Base-by-base conservation (phyloP, 64 coral and sea anemone species). In the Pocillopora verrucosa region DNA sequence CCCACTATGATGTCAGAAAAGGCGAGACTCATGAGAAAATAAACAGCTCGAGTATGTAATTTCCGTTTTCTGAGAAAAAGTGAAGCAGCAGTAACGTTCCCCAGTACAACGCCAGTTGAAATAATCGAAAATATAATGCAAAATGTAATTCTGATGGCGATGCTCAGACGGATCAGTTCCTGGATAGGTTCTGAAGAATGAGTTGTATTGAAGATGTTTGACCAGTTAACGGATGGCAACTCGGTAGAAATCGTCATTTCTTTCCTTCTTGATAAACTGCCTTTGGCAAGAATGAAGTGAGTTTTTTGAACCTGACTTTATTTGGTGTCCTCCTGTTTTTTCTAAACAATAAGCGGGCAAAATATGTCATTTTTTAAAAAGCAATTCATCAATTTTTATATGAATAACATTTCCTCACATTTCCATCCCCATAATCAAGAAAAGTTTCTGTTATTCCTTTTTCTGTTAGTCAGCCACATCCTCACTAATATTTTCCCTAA, bases 1-100 rank as follows among this genome's bases (percentile, higher is more conserved):
- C 92, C 92, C 1, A 93, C 92, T 11, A 93, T 80, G 19, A 93
- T 63, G 60, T 93, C 92, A 10, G 92, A 93, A 34, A 67, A 51
- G 11, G 82, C 92, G 16, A 93, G 87, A 24, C 86, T 88, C 61
- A 82, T 60, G 11, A 93, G 87, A 58, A 93, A 84, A 76, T 88
- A 89, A 51, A 80, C 76, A 9, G 87, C 89, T 59, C 87, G 78
- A 77, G 92, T 93, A 56, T 86, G 86, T n/a, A 93, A 51, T 84
- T 89, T 93, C 22, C 79, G 92, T 25, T 93, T 93, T 16, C 69
- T 59, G 22, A 72, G 60, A 59, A 93, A 93, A 10, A 81, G 87
- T 16, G 82, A 65, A 51, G 84, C 59, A 68, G 89, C 75, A 5
- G 76, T 36, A 22, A 81, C 65, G 79, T 93, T 93, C 14, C 78